These are phyloP conservation scores for Natator depressus DNA, from an alignment of 2,113 vertebrate species.

Conservation along the genomic window DNA sequence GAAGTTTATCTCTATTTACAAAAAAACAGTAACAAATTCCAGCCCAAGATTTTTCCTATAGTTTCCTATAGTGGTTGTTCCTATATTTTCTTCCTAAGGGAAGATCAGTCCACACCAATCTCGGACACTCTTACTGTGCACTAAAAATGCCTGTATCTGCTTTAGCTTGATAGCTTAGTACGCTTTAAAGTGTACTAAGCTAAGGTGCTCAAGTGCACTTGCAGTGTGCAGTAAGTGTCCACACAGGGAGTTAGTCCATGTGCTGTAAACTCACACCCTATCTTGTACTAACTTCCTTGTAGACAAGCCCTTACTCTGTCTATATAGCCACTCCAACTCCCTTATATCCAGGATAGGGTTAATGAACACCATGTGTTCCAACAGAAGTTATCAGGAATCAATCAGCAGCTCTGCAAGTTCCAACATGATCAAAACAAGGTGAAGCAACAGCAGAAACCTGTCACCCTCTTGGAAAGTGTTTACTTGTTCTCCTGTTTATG, in stretches of 20 bases:
- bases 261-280: background rate
- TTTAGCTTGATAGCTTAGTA: background rate
- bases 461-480: background rate
- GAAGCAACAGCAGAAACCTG: background rate
- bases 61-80: background rate
- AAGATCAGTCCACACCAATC: background rate
- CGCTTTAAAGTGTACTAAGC: too few species aligned
- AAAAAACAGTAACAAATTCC: background rate
- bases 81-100: background rate
- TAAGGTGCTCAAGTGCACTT: background rate
- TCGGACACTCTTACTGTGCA: background rate
- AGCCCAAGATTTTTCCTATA: background rate
- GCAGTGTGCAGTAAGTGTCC: background rate
- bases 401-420: background rate
- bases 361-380: background rate
- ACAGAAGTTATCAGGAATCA: background rate
- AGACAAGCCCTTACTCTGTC: background rate
- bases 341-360: background rate
- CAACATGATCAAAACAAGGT: background rate
- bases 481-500: background rate
- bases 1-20: background rate
- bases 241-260: background rate
- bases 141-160: background rate
- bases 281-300: background rate
- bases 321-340: background rate